A percentile compares a stretch with the other conserved stretches of the same genome.
Conservation (phyloP, 2,888 invertebrate species). For the Protonemura montana region DNA sequence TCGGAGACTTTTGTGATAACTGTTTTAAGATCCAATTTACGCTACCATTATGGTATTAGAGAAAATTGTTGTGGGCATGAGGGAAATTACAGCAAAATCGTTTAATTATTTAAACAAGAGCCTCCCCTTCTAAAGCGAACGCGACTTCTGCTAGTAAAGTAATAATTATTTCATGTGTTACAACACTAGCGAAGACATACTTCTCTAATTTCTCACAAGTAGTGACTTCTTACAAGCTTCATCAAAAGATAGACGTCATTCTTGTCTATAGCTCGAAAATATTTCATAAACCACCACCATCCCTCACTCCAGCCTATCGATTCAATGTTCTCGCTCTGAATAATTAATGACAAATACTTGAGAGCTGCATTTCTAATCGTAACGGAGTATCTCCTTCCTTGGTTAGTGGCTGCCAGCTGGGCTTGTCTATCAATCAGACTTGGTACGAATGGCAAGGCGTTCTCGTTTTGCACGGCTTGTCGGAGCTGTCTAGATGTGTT, state of each 20-base stretch:
- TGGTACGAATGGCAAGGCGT: background rate
- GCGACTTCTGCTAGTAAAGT: background rate
- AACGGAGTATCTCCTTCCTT: background rate
- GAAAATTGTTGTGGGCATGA: background rate
- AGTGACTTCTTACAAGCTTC: background rate
- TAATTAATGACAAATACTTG: constrained; percentile 25
- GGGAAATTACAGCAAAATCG: background rate
- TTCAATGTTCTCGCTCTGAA: constrained; percentile 29
- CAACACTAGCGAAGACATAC: background rate
- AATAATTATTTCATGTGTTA: background rate
- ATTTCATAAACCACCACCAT: background rate
- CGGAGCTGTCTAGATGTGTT: background rate
- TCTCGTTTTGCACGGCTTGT: background rate
- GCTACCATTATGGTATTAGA: too few relatives aligned
- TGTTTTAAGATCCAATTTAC: too few relatives aligned
- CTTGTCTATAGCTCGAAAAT: background rate
- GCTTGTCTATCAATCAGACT: constrained; percentile 25
- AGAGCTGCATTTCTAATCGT: constrained; percentile 16
- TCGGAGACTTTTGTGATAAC: too few relatives aligned
- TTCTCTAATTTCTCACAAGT: background rate
- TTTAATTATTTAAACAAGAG: background rate
- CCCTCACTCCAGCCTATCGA: background rate
- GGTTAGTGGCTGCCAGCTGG: background rate
- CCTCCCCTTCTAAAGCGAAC: background rate
- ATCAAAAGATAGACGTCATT: background rate